These are phyloP conservation scores for Sturmia bella DNA, from an alignment of 2,888 invertebrate genomes.

Conservation along the genomic window DNA sequence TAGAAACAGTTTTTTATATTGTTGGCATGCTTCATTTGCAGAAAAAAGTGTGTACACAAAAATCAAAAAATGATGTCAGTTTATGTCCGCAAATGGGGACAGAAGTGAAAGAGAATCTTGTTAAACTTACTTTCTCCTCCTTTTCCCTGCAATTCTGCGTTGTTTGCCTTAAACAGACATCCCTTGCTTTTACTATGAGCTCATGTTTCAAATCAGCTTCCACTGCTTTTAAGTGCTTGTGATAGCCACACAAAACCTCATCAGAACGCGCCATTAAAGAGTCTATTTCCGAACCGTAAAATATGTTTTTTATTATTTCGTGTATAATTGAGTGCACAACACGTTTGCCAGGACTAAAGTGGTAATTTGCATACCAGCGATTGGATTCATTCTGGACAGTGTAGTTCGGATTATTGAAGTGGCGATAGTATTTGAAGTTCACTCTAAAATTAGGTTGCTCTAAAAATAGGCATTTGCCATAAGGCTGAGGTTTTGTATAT, in stretches of 20 bases:
- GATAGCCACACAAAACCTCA: conserved; percentile 69
- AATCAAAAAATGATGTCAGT: too few species aligned
- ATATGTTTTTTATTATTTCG: conserved; percentile 51
- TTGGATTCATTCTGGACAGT: conserved; percentile 69
- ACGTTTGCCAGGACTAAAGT: conserved; percentile 45
- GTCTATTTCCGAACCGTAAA: conserved; percentile 27
- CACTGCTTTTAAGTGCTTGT: conserved; percentile 67
- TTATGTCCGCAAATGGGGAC: too few species aligned
- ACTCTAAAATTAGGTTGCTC: conserved; percentile 59
- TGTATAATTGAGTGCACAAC: conserved; percentile 60
- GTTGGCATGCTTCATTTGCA: background rate
- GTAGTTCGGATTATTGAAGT: conserved; percentile 64
- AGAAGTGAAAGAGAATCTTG: too few species aligned
- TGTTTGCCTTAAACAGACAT: conserved; percentile 52
- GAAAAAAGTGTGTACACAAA: too few species aligned
- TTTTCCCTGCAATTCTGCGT: conserved; percentile 1
- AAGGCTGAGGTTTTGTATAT: conserved; percentile 59
- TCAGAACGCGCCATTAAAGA: background rate
- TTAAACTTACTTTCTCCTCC: conserved; percentile 37
- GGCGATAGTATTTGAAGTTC: conserved; percentile 52
- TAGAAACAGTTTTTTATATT: background rate
- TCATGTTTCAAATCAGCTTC: conserved; percentile 69
- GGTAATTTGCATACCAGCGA: conserved; percentile 71
- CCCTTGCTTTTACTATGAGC: conserved; percentile 52
- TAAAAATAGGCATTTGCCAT: conserved; percentile 62